Base-by-base conservation (phyloP, 2,113 vertebrate species). In the Callaeas wilsoni region DNA sequence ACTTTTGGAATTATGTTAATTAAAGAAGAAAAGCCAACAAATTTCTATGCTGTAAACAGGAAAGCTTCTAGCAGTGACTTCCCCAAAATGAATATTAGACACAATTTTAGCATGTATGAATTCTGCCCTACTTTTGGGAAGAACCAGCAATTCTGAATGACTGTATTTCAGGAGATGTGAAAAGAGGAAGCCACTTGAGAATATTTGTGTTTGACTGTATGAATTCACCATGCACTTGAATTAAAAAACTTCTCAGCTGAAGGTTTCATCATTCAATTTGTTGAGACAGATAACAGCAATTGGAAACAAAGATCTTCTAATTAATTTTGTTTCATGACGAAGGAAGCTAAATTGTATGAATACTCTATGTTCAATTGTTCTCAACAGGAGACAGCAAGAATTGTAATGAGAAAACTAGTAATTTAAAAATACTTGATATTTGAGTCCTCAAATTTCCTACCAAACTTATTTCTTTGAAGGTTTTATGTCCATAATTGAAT, bases 241-340 rank as follows among this genome's bases (percentile, higher is more conserved):
- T 75, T 71, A 25, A 46, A 84, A 92, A 87, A 69, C 33, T 74
- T 79, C 53, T 71, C 32, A 82, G 7, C 30, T 82, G 65, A 78
- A 94, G 16, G 83, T 46, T 63, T 74, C 29, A 32, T 93, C 4
- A 1, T 74, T 88, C 87, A 76, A 15, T 79, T 91, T 95, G 60
- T 89, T 70, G 76, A 78, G 63, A 67, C 29, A 70, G 32, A 55
- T 17, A 81, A 69, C 27, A 95, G 37, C 93, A 95, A 76, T 22
- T 70, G 82, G 75, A 81, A 93, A 93, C 73, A 85, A 82, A 82
- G 18, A n/a, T 84, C 50, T 82, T 91, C 27, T 63, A 59, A 74
- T 77, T 62, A 20, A 21, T 97, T 96, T 84, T 93, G 30, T 85
- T 94, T 89, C 21, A 21, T 91, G 87, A 90, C 67, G 89, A 67